Evolutionary conservation across 2,113 vertebrate genomes (phyloP).

Genomic region (Eudyptes chrysolophus): DNA sequence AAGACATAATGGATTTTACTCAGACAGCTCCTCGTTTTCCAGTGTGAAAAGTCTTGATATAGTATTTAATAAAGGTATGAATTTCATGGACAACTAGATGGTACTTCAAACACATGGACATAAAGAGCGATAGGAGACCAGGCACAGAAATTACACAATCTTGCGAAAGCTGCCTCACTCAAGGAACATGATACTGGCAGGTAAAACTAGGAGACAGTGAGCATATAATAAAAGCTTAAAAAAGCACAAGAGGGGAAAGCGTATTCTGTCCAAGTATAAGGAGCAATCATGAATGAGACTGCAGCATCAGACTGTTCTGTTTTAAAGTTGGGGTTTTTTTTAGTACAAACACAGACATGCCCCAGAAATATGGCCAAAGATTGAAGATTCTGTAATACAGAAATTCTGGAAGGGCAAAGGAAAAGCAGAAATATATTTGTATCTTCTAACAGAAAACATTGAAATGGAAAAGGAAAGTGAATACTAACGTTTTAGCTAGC

Average conservation of each 20-base stretch:
- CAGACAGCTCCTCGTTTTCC: not conserved
- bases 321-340: not conserved
- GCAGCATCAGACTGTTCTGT: not conserved
- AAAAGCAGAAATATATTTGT: not conserved
- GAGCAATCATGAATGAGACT: not conserved
- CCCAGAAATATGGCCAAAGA: not conserved
- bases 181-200: not conserved
- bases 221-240: not conserved
- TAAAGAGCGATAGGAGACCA: not conserved
- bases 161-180: not conserved
- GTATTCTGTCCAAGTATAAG: not conserved
- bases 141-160: not conserved
- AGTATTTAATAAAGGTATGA: not conserved
- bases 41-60: not conserved
- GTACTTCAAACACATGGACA: not conserved
- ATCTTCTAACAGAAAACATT: not conserved
- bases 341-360: not conserved
- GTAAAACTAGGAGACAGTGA: not conserved
- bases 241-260: not conserved
- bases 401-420: not conserved
- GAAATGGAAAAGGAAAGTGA: not conserved
- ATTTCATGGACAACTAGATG: not conserved
- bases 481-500: not conserved
- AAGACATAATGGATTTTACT: not conserved
- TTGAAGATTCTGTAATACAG: not conserved